phyloP scores from a whole-genome alignment of 2,113 vertebrate species.

The Ammodytes marinus region DNA sequence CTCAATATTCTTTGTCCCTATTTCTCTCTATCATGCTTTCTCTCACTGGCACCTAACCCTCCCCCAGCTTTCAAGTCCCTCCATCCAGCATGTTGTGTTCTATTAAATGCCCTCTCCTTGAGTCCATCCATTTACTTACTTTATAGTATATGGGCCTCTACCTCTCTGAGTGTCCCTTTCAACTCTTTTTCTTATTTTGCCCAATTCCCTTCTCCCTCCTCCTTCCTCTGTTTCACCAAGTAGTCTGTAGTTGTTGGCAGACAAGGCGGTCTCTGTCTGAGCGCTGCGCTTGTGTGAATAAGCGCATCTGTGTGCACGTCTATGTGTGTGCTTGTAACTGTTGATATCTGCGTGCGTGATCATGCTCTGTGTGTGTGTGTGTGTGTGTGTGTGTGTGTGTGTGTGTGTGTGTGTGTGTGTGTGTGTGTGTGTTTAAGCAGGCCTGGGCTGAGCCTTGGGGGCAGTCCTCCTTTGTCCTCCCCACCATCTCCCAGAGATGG shows the following conservation, averaged over 20 bases:
- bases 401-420: slow-evolving; percentile 52
- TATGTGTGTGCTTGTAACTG: slow-evolving; percentile 70
- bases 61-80: slow-evolving; percentile 36
- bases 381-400: slow-evolving; percentile 43
- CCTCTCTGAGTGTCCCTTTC: slow-evolving; percentile 64
- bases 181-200: slow-evolving; percentile 38
- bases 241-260: slow-evolving; percentile 80
- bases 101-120: slow-evolving; percentile 46
- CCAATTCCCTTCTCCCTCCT: slow-evolving; percentile 45
- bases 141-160: slow-evolving; percentile 31
- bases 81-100: slow-evolving; percentile 50
- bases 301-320: slow-evolving; percentile 62
- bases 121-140: slow-evolving; percentile 65
- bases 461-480: slow-evolving; percentile 82
- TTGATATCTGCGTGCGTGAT: slow-evolving; percentile 69
- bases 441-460: slow-evolving; percentile 73
- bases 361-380: slow-evolving; percentile 46
- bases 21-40: slow-evolving; percentile 23
- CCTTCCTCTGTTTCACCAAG: slow-evolving; percentile 73
- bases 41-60: slow-evolving; percentile 10
- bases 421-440: slow-evolving; percentile 36
- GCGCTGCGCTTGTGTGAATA: slow-evolving; percentile 72
- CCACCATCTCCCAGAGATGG: slow-evolving; percentile 82
- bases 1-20: slow-evolving; percentile 12
- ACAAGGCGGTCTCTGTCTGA: slow-evolving; percentile 84